phyloP scores from a whole-genome alignment of 2,113 vertebrate species.

The Salvelinus sp. region DNA sequence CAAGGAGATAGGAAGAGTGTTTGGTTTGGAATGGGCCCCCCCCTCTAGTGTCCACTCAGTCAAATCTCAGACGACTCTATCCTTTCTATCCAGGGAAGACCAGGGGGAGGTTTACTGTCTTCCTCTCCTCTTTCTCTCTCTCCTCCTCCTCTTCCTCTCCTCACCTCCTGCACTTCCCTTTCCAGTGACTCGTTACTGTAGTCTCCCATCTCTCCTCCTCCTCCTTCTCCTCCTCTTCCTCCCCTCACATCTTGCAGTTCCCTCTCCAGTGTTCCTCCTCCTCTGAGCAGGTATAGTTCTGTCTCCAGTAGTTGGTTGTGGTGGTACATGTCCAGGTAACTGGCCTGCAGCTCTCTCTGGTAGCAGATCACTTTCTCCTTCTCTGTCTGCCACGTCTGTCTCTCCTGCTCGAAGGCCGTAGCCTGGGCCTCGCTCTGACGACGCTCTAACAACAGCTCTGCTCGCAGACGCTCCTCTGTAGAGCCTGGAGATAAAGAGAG shows the following conservation, averaged over 20 bases:
- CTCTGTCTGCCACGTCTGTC: slow-evolving; percentile 91
- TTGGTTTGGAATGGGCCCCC: background rate
- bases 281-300: slow-evolving; percentile 78
- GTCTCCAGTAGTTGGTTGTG: slow-evolving; percentile 86
- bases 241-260: too few species aligned
- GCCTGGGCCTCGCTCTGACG: slow-evolving; percentile 90
- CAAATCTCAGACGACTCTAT: slow-evolving; percentile 96
- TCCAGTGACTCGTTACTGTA: slow-evolving; percentile 62
- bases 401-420: slow-evolving; percentile 87
- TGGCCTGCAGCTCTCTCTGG: slow-evolving; percentile 88
- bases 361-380: slow-evolving; percentile 85
- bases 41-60: slow-evolving; percentile 46
- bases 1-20: too few species aligned
- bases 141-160: slow-evolving; percentile 57
- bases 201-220: slow-evolving; percentile 57
- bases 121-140: slow-evolving; percentile 66
- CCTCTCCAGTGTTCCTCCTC: too few species aligned
- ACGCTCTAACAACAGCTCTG: slow-evolving; percentile 88
- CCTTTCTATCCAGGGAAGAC: slow-evolving; percentile 88
- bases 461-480: slow-evolving; percentile 84
- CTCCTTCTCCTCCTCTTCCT: background rate
- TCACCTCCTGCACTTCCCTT: slow-evolving; percentile 66
- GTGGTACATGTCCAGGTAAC: slow-evolving; percentile 95
- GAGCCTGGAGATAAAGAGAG: slow-evolving; percentile 36
- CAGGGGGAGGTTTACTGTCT: slow-evolving; percentile 68